Conservation (phyloP, 2,113 vertebrate genomes). For the Clarias gariepinus region DNA sequence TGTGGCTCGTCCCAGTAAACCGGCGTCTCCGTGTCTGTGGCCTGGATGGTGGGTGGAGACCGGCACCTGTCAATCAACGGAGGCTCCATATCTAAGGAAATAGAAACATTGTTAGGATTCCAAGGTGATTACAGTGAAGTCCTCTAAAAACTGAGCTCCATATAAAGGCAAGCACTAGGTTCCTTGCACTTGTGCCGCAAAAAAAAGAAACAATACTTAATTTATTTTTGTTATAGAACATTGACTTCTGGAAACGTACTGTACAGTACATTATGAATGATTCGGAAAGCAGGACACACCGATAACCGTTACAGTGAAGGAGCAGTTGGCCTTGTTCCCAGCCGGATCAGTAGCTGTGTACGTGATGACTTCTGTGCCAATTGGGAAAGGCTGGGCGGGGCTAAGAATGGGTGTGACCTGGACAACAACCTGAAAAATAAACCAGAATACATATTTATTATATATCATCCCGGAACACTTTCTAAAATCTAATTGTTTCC, state of each 20-base stretch:
- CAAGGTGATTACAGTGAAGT: neutral
- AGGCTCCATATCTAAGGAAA: slow-evolving; percentile 84
- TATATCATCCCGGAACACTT: too few relatives aligned
- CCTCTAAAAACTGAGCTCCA: neutral
- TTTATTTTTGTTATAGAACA: neutral
- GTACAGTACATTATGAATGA: neutral
- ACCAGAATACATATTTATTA: slow-evolving; percentile 1
- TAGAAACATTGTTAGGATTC: slow-evolving; percentile 19
- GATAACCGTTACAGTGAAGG: slow-evolving; percentile 85
- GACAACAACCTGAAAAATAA: slow-evolving; percentile 78
- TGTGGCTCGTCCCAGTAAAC: slow-evolving; percentile 90
- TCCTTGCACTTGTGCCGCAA: neutral
- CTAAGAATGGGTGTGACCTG: slow-evolving; percentile 86
- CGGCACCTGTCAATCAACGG: slow-evolving; percentile 94
- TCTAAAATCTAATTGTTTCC: neutral
- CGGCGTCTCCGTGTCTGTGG: slow-evolving; percentile 71
- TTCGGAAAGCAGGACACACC: slow-evolving; percentile 75
- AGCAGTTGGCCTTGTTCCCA: slow-evolving; percentile 88
- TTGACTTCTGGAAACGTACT: neutral
- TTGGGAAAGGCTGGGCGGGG: slow-evolving; percentile 86
- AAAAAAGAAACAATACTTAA: neutral
- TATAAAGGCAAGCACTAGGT: neutral
- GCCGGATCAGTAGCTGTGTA: slow-evolving; percentile 83
- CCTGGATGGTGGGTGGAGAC: slow-evolving; percentile 83
- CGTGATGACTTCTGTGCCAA: slow-evolving; percentile 83